A percentile compares a stretch with the other conserved stretches of the same genome.
These are phyloP conservation scores for Palythoa grandiflora DNA, from an alignment of 92 coral and sea anemone genomes.

Conservation along the genomic window DNA sequence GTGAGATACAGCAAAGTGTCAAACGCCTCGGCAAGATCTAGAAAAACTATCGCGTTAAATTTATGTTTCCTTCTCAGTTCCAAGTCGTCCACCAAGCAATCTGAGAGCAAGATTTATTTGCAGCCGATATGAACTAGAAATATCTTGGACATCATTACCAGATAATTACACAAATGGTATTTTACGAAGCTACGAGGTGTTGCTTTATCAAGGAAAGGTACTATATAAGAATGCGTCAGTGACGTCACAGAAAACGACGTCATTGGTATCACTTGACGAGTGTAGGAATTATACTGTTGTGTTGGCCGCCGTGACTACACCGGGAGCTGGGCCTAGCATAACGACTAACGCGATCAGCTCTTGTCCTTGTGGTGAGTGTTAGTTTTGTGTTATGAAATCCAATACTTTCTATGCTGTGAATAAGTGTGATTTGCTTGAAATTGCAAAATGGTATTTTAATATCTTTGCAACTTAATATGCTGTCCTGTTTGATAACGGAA, in stretches of 20 bases:
- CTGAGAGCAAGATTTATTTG: background rate
- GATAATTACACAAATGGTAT: background rate
- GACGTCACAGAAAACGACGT: background rate
- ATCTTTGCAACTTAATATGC: no score
- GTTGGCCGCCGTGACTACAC: constrained; percentile 54
- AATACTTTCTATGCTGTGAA: background rate
- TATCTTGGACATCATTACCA: background rate
- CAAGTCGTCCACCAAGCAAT: background rate
- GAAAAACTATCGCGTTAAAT: no score
- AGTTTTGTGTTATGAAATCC: background rate
- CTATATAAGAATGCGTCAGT: constrained; percentile 9
- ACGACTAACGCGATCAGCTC: constrained; percentile 9
- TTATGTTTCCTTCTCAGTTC: background rate
- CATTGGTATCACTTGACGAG: constrained; percentile 28
- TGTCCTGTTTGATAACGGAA: no score
- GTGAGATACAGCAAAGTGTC: no score
- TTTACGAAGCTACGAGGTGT: constrained; percentile 10
- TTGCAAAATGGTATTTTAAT: no score
- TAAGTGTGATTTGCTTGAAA: background rate
- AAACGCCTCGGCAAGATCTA: no score
- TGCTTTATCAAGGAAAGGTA: background rate
- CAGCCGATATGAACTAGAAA: background rate
- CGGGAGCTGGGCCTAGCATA: constrained; percentile 59
- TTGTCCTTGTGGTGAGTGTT: constrained; percentile 50
- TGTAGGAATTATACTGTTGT: constrained; percentile 65